A percentile compares a stretch with the other conserved stretches of the same genome.
Conservation (phyloP, 2,797 vertebrate genomes). For the Agapornis canus region DNA sequence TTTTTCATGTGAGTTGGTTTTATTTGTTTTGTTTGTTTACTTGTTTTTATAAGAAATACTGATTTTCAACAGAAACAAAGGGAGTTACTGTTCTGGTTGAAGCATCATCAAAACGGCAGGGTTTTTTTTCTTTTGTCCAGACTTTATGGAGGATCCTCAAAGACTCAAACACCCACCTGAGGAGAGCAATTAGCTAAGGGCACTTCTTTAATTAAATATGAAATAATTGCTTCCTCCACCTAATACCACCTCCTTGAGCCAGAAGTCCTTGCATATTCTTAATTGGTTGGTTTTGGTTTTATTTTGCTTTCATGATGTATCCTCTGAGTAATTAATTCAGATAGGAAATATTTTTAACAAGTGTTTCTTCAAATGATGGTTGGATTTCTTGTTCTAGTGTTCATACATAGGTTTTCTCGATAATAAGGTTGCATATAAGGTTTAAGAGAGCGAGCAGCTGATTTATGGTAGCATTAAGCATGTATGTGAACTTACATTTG, state of each 20-base stretch:
- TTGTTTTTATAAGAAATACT: background rate
- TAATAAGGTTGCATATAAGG: background rate
- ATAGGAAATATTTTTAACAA: background rate
- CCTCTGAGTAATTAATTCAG: background rate
- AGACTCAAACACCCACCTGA: background rate
- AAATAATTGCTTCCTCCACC: background rate
- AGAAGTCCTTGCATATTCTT: background rate
- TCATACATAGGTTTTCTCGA: background rate
- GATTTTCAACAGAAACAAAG: background rate
- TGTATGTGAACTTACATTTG: constrained; percentile 35
- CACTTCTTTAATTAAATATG: background rate
- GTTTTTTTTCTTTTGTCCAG: background rate
- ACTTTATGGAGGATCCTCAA: background rate
- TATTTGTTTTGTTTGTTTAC: background rate
- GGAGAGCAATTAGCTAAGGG: fast-evolving
- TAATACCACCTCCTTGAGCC: background rate
- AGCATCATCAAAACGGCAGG: background rate
- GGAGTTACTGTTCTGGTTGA: background rate
- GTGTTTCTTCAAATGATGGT: background rate
- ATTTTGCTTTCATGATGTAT: background rate
- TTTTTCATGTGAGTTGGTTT: background rate
- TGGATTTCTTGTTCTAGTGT: background rate
- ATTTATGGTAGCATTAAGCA: constrained; percentile 53
- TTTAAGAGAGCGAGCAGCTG: background rate
- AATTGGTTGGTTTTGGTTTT: background rate